phyloP scores from a whole-genome alignment of 2,797 vertebrate species.

The Rhodeus uyekii region DNA sequence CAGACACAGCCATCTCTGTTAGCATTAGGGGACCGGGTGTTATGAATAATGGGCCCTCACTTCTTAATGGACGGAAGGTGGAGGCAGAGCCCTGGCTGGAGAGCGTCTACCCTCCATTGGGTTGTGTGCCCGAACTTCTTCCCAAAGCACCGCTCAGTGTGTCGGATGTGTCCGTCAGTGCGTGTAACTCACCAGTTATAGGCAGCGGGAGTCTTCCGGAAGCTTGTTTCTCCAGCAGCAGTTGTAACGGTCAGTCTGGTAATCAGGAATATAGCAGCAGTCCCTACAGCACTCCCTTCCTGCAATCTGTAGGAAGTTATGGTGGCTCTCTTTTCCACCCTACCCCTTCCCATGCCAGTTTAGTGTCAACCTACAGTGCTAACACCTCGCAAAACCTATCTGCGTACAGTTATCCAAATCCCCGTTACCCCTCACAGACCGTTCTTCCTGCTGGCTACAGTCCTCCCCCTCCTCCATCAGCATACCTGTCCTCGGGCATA shows the following conservation, averaged over 20 bases:
- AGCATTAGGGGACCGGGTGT: conserved; percentile 67
- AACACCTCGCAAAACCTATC: conserved; percentile 93
- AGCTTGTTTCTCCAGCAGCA: conserved; percentile 92
- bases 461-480: conserved; percentile 89
- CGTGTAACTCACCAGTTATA: conserved; percentile 94
- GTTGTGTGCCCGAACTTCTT: conserved; percentile 85
- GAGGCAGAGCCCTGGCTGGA: conserved; percentile 96
- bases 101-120: conserved; percentile 89
- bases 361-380: conserved; percentile 90
- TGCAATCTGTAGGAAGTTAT: conserved; percentile 87
- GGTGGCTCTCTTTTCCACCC: conserved; percentile 84
- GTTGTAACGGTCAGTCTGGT: conserved; percentile 86
- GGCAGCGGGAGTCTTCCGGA: conserved; percentile 90
- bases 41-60: conserved; percentile 72
- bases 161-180: conserved; percentile 88
- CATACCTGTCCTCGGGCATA: conserved; percentile 93
- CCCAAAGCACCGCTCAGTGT: conserved; percentile 74
- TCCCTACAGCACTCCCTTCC: conserved; percentile 90
- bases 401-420: conserved; percentile 91
- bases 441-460: conserved; percentile 91
- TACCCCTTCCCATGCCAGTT: conserved; percentile 77
- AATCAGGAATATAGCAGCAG: conserved; percentile 92
- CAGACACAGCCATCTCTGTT: conserved; percentile 47
- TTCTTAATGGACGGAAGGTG: conserved; percentile 89
- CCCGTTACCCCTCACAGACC: conserved; percentile 90